A percentile compares a stretch with the other conserved stretches of the same genome.
Evolutionary conservation across 1,140 invertebrate species (phyloP).

Genomic region (Scaptomyza graminum): DNA sequence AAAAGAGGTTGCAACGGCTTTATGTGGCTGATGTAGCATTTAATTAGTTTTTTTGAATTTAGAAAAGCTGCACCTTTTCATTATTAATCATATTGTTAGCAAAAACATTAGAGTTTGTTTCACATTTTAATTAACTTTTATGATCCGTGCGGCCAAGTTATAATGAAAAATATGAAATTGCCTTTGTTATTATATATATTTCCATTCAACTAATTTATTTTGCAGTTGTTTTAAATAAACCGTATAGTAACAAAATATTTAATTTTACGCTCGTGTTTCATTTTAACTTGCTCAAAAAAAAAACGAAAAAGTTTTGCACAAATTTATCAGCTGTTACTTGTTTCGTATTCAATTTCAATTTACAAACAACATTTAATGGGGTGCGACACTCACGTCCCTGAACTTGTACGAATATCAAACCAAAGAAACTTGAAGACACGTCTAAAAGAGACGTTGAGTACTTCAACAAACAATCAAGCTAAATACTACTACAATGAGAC

Average conservation of each 20-base stretch:
- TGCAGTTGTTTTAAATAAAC: constrained; percentile 18
- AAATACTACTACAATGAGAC: constrained; percentile 7
- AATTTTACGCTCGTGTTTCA: neutral
- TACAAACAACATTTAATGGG: constrained; percentile 21
- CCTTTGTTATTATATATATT: too few species aligned
- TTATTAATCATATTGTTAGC: too few species aligned
- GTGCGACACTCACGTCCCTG: constrained; percentile 54
- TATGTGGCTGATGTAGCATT: too few species aligned
- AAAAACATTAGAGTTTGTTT: too few species aligned
- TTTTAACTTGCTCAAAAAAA: neutral
- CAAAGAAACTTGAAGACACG: constrained; percentile 17
- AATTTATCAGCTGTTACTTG: constrained; percentile 8
- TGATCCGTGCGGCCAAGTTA: too few species aligned
- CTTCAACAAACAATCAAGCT: constrained; percentile 1
- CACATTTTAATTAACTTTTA: too few species aligned
- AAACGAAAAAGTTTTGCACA: neutral
- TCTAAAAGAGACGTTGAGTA: constrained; percentile 10
- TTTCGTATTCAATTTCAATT: neutral
- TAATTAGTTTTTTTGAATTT: too few species aligned
- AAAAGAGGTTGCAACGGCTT: too few species aligned
- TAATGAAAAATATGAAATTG: neutral
- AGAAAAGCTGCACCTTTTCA: too few species aligned
- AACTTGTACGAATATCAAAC: constrained; percentile 61
- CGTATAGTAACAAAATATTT: neutral
- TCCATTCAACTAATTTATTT: neutral